These are phyloP conservation scores for Itoplectis maculator DNA, from an alignment of 2,888 invertebrate genomes.

Conservation along the genomic window DNA sequence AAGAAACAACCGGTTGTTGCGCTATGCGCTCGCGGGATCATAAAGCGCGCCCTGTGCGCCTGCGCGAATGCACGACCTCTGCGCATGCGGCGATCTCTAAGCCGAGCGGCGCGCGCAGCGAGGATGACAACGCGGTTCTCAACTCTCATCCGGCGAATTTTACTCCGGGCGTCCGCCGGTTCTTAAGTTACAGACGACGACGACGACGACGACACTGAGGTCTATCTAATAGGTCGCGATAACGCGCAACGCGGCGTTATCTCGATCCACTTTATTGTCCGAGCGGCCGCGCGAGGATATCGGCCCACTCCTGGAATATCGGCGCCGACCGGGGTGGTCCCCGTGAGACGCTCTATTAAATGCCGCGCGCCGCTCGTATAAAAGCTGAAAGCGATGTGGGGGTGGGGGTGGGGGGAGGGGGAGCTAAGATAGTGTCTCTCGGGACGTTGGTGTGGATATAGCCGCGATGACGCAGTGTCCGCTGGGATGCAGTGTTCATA, in stretches of 20 bases:
- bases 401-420: too few relatives aligned
- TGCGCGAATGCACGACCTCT: slow-evolving; percentile 81
- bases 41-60: too few relatives aligned
- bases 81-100: slow-evolving; percentile 69
- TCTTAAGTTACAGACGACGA: slow-evolving; percentile 77
- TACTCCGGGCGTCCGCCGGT: neutral
- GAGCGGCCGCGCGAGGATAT: slow-evolving; percentile 29
- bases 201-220: slow-evolving; percentile 74
- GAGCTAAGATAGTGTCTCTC: slow-evolving; percentile 66
- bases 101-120: slow-evolving; percentile 26
- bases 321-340: slow-evolving; percentile 79
- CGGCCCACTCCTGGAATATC: slow-evolving; percentile 73
- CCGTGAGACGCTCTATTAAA: slow-evolving; percentile 72
- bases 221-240: slow-evolving; percentile 80
- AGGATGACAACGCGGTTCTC: slow-evolving; percentile 61
- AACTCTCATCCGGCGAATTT: slow-evolving; percentile 38
- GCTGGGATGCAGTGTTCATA: slow-evolving; percentile 24
- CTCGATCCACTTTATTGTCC: slow-evolving; percentile 57
- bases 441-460: slow-evolving; percentile 31
- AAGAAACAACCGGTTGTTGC: slow-evolving; percentile 82
- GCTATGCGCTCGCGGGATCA: slow-evolving; percentile 80
- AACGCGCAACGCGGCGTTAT: slow-evolving; percentile 80
- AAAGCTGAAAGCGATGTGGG: slow-evolving; percentile 48
- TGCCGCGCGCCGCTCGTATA: slow-evolving; percentile 39
- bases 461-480: slow-evolving; percentile 17